phyloP scores from a whole-genome alignment of 2,113 vertebrate genomes.

The Cavia aperea region DNA sequence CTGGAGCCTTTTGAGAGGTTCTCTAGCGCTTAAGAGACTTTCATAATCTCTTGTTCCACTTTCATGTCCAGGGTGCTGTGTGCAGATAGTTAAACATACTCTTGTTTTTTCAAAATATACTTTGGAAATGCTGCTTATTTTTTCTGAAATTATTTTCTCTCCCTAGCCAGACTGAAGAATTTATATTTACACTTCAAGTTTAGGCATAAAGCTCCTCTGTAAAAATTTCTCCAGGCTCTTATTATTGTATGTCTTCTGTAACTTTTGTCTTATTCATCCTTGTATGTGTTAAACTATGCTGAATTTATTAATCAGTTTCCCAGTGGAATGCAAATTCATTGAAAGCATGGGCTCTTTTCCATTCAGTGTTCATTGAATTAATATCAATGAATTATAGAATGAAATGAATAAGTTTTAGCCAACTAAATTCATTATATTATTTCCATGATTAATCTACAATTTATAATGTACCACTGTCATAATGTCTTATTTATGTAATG shows the following conservation, averaged over 20 bases:
- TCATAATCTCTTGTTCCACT: fast-evolving
- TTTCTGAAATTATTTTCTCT: not conserved
- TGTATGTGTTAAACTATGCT: not conserved
- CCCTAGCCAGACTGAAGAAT: not conserved
- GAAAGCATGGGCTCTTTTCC: not conserved
- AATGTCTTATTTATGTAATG: not conserved
- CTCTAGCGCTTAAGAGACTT: not conserved
- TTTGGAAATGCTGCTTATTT: not conserved
- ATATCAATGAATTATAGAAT: not conserved
- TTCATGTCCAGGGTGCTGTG: not conserved
- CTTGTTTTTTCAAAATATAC: not conserved
- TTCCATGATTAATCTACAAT: not conserved
- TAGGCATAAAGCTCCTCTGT: fast-evolving
- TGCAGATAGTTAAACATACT: not conserved
- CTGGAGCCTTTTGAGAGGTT: not conserved
- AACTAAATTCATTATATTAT: not conserved
- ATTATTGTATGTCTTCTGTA: not conserved
- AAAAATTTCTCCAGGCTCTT: not conserved
- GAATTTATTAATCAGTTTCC: not conserved
- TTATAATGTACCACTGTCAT: not conserved
- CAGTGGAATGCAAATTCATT: not conserved
- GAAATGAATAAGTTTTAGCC: not conserved
- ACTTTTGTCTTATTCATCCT: not conserved
- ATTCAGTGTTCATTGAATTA: not conserved
- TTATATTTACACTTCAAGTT: not conserved